Conservation (phyloP, 2,113 vertebrate genomes). For the Nanorana parkeri region DNA sequence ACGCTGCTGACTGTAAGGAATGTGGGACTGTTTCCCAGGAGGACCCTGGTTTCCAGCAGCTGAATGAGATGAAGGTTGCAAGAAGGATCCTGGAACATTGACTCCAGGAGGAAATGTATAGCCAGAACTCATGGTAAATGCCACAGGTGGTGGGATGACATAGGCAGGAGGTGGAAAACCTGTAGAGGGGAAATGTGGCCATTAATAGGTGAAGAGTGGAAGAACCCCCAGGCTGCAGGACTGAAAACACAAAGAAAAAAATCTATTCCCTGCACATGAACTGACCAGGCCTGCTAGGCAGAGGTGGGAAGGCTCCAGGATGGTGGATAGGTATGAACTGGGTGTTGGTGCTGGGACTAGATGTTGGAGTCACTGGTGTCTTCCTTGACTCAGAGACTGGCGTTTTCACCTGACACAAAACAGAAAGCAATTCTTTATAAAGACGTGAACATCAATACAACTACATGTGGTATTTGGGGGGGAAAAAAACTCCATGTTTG, state of each 20-base stretch:
- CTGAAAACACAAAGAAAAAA: rapidly evolving
- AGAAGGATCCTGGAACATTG: slow-evolving; percentile 89
- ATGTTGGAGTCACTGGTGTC: slow-evolving; percentile 86
- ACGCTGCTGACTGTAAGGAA: slow-evolving; percentile 98
- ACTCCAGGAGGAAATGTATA: slow-evolving; percentile 93
- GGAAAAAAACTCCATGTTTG: no score
- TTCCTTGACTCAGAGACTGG: slow-evolving; percentile 94
- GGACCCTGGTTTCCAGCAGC: slow-evolving; percentile 85
- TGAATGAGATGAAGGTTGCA: slow-evolving; percentile 86
- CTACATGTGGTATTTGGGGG: no score
- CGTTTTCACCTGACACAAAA: slow-evolving; percentile 85
- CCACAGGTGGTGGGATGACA: slow-evolving; percentile 93
- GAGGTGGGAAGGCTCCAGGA: slow-evolving; percentile 93
- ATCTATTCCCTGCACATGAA: not conserved
- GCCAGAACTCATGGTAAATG: slow-evolving; percentile 92
- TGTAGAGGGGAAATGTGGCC: slow-evolving; percentile 66
- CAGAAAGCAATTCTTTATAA: slow-evolving; percentile 49
- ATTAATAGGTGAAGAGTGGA: not conserved
- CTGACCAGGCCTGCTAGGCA: slow-evolving; percentile 91
- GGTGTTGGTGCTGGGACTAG: slow-evolving; percentile 86
- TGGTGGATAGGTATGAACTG: slow-evolving; percentile 98
- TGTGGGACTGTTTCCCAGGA: slow-evolving; percentile 94
- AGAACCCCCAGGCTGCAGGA: not conserved
- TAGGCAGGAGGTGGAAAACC: slow-evolving; percentile 95
- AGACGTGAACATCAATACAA: no score